A percentile compares a stretch with the other conserved stretches of the same genome.
Evolutionary conservation across 1,140 invertebrate species (phyloP).

Genomic region (Drosophila setifemur): DNA sequence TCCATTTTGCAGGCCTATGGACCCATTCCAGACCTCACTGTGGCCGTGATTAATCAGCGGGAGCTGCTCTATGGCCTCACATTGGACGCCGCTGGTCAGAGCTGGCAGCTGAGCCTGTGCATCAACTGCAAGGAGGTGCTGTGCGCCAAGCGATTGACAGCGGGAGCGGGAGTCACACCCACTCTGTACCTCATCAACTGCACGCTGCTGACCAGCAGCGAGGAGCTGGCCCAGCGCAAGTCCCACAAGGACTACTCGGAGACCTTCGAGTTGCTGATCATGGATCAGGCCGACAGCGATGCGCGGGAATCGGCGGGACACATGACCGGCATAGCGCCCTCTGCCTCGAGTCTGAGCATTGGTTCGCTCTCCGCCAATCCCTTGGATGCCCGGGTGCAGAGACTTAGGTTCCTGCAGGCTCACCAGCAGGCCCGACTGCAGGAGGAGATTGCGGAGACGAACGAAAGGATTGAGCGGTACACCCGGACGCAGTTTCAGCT

Average conservation of each 20-base stretch:
- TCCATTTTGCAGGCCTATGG: conserved; percentile 52
- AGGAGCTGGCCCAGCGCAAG: conserved; percentile 52
- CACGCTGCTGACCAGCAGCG: conserved; percentile 58
- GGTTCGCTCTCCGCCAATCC: conserved; percentile 31
- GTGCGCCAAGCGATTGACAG: conserved; percentile 54
- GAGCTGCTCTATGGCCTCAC: conserved; percentile 57
- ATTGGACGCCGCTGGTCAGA: conserved; percentile 40
- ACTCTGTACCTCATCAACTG: conserved; percentile 63
- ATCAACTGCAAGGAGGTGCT: conserved; percentile 68
- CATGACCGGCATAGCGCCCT: conserved; percentile 19
- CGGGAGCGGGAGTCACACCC: conserved; percentile 28
- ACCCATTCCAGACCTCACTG: conserved; percentile 63
- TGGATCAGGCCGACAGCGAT: conserved; percentile 41
- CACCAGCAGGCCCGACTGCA: conserved; percentile 61
- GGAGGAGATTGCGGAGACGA: conserved; percentile 68
- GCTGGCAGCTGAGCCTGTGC: conserved; percentile 66
- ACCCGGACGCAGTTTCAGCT: conserved; percentile 67
- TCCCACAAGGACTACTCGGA: conserved; percentile 66
- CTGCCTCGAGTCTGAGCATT: conserved; percentile 42
- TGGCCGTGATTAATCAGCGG: conserved; percentile 49
- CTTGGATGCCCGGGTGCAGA: conserved; percentile 32
- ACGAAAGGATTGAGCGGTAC: conserved; percentile 60
- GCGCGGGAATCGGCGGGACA: neutral
- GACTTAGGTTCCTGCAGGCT: conserved; percentile 46
- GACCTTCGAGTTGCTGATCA: conserved; percentile 62